Evolutionary conservation across 2,888 invertebrate species (phyloP), one percentile per base, ranked within the genome.

Genomic region (Dicyrtoma fusca): DNA sequence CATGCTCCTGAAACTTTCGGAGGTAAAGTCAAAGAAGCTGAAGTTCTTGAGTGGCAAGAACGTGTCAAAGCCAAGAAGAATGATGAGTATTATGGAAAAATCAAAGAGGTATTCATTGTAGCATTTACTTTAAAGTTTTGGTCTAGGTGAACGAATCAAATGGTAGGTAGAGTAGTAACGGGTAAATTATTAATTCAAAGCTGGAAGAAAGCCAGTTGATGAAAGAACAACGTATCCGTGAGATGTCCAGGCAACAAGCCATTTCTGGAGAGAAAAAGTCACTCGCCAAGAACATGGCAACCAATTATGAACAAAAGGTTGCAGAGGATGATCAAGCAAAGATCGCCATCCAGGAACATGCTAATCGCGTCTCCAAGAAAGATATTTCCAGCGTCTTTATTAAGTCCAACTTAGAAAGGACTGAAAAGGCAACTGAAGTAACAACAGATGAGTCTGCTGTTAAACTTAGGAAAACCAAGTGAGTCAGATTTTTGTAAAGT

Each of bases 161-260:
- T 49, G 19, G 19, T 49, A 49, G n/a, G 49, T 49, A 17, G n/a
- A 6, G 3, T 49, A 49, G n/a, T 19, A 49, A 34, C 34, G 8
- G 34, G 34, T 3, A 5, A 34, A 34, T 34, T 34, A 34, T 34
- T 34, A 34, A 34, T 34, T 34, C 34, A 34, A 77, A 85, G 82
- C 85, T 95, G 63, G 95, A 94, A 84, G 92, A 91, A 78, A 91
- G 91, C 79, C 94, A 94, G 84, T 87, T 94, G 49, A 86, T 90
- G 19, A 94, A 92, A 83, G 94, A 94, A 83, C 88, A 90, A 75
- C 88, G 90, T 81, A 84, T 92, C 73, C 87, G 94, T 74, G 92
- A 92, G 84, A 85, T 90, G 53, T 87, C 87, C 64, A 93, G 92
- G 84, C 94, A 94, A 82, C 92, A 89, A 83, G 90, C 92, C 42